Base-by-base conservation (phyloP, 2,888 invertebrate species). In the Yponomeuta plumbellus region DNA sequence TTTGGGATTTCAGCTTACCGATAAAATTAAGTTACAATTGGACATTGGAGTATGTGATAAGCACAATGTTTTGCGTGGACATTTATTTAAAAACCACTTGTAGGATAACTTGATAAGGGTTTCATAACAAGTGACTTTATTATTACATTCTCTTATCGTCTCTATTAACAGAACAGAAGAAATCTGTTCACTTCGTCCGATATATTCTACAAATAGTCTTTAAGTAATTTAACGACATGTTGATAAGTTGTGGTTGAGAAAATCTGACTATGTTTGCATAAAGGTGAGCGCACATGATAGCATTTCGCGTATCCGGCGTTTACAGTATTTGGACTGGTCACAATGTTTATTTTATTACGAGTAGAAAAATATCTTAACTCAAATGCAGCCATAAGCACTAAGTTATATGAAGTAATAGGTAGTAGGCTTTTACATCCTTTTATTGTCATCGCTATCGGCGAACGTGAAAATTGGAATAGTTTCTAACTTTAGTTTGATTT, bases 21-120 rank as follows among this genome's bases (percentile, higher is more conserved):
- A 34, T 6, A 34, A 34, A 34, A 34, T 34, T 0, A 10, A 17
- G 44, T 13, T 52, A 52, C 17, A 5, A 3, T 17, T 17, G 44
- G 17, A 52, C 44, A 52, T 52, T 52, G 17, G 17, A 52, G 17
- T 17, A 13, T 52, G 44, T 52, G 44, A 52, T 52, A 52, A 52
- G 5, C 44, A 52, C 44, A 52, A 52, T 52, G 44, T 52, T 17
- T 17, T 13, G 17, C 44, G 44, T 17, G 44, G 17, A 52, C 59
- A 57, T 65, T 59, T 66, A 70, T 81, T 79, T 80, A 80, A 80
- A 75, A 75, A 81, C 79, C 76, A 76, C 79, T 81, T 80, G 74
- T 75, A 71, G 66, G 78, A 80, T 80, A 76, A 79, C 61, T 23
- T 58, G 82, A 85, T 84, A 85, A 85, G 78, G 72, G 74, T 73